These are phyloP conservation scores for Oxyteleia sp. DNA, from an alignment of 2,888 invertebrate genomes.

Conservation along the genomic window DNA sequence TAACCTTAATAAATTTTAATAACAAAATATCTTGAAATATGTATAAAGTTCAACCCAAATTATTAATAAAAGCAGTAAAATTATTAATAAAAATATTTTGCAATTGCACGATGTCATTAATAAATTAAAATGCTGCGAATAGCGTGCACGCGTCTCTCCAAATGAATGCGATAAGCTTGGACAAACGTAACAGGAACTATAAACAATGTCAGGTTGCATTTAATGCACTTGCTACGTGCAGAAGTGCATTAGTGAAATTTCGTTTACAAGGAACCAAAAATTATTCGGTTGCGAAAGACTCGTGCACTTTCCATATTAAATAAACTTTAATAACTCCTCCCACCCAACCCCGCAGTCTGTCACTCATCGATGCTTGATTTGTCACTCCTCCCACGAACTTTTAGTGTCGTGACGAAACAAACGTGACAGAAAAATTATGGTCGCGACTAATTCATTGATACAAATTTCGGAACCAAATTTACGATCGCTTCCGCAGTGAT, in stretches of 20 bases:
- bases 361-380: slow-evolving; percentile 34
- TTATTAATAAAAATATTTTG: too few relatives aligned
- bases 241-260: slow-evolving; percentile 66
- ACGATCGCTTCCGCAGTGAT: slow-evolving; percentile 10
- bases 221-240: slow-evolving; percentile 37
- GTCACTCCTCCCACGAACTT: slow-evolving; percentile 51
- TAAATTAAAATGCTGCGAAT: not conserved
- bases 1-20: too few relatives aligned
- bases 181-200: slow-evolving; percentile 8
- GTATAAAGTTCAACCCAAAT: too few relatives aligned
- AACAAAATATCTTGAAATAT: too few relatives aligned
- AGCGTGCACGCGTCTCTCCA: not conserved
- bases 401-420: slow-evolving; percentile 44
- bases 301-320: slow-evolving; percentile 62
- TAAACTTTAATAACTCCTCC: slow-evolving; percentile 54
- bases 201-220: slow-evolving; percentile 38
- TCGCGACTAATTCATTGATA: slow-evolving; percentile 57
- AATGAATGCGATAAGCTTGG: not conserved
- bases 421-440: slow-evolving; percentile 47
- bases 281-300: slow-evolving; percentile 57
- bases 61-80: too few relatives aligned
- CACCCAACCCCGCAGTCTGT: slow-evolving; percentile 10
- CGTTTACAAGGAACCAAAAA: slow-evolving; percentile 60
- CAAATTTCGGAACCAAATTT: slow-evolving; percentile 20
- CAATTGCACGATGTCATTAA: too few relatives aligned